Conservation (phyloP, 2,113 vertebrate species). For the Synodontis membranacea region DNA sequence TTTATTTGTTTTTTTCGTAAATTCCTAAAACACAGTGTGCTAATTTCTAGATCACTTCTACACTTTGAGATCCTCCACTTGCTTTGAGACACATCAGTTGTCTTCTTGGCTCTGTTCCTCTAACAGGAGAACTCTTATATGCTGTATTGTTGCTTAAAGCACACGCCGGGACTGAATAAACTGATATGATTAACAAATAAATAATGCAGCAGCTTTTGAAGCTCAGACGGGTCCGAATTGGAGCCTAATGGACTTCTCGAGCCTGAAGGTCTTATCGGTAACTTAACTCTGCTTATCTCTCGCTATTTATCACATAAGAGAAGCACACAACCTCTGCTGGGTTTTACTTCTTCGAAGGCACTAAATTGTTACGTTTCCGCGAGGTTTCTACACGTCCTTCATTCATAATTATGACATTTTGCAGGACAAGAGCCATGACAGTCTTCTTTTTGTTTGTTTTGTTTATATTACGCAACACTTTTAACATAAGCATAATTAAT, state of each 20-base stretch:
- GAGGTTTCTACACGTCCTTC: neutral
- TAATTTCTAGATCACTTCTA: neutral
- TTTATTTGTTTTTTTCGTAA: neutral
- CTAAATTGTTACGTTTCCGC: neutral
- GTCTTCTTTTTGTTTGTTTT: neutral
- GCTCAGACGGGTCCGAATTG: slow-evolving; percentile 13
- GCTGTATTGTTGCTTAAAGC: neutral
- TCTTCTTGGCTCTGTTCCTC: neutral
- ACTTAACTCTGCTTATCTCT: slow-evolving; percentile 34
- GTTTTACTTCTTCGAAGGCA: neutral
- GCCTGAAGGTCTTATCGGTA: slow-evolving; percentile 26
- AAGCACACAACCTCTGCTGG: neutral
- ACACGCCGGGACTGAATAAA: neutral
- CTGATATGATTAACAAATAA: slow-evolving; percentile 8
- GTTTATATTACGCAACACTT: neutral
- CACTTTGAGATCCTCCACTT: no score
- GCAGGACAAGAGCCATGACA: neutral
- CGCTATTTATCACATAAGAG: neutral
- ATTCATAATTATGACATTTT: neutral
- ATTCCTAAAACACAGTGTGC: neutral
- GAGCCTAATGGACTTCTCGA: slow-evolving; percentile 13
- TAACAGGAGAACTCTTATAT: neutral
- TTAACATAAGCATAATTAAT: neutral
- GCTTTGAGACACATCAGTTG: neutral
- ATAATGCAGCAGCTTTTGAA: slow-evolving; percentile 30